Conservation (phyloP, 1,140 invertebrate genomes). For the Bursaphelenchus mucronatus region DNA sequence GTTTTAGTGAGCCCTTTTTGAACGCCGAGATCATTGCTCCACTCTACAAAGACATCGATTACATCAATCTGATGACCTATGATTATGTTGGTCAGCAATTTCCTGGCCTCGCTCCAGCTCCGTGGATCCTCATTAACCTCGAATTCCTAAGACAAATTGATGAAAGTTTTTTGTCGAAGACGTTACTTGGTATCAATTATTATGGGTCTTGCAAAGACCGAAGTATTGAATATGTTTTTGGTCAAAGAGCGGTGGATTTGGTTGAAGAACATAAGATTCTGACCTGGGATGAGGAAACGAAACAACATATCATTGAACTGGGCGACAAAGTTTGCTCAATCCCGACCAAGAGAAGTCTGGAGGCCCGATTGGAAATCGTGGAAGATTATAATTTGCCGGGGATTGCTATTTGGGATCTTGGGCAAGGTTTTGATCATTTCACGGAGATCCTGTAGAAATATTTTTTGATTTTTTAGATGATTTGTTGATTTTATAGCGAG, state of each 20-base stretch:
- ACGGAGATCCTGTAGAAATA: conserved; percentile 77
- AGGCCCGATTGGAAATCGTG: conserved; percentile 73
- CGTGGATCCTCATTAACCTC: conserved; percentile 9
- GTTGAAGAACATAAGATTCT: conserved; percentile 28
- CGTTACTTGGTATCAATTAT: conserved; percentile 36
- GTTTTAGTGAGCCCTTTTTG: conserved; percentile 15
- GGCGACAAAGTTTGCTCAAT: conserved; percentile 63
- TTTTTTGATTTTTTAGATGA: not conserved
- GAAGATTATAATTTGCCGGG: conserved; percentile 72
- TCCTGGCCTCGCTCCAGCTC: conserved; percentile 7
- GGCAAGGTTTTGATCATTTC: conserved; percentile 89
- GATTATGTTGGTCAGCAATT: conserved; percentile 25
- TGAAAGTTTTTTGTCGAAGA: conserved; percentile 12
- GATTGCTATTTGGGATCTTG: conserved; percentile 87
- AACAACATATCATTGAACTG: not conserved
- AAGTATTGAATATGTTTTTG: conserved; percentile 11
- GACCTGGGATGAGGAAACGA: conserved; percentile 28
- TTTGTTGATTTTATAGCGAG: too few species aligned
- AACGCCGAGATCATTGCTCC: conserved; percentile 13
- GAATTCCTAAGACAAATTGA: conserved; percentile 3
- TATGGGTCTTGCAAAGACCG: conserved; percentile 29
- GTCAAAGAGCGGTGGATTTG: conserved; percentile 23
- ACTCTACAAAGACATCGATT: conserved; percentile 30
- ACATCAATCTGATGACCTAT: conserved; percentile 51
- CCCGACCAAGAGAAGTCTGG: conserved; percentile 79